Percentiles rank a stretch among this genome's conserved stretches.
These are phyloP conservation scores for Diploscapter pachys DNA, from an alignment of 1,140 invertebrate genomes.

Conservation along the genomic window DNA sequence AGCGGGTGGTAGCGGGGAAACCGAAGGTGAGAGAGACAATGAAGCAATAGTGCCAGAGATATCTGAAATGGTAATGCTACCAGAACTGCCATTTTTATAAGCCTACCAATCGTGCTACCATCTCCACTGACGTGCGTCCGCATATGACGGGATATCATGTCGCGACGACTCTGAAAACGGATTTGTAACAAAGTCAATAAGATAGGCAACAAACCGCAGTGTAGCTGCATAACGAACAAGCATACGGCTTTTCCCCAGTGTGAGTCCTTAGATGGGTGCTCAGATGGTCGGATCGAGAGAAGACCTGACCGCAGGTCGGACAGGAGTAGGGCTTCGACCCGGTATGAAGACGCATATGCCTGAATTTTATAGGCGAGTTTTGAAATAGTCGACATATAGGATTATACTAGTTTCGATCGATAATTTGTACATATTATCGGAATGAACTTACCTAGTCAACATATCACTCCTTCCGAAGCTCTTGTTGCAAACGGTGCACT, in stretches of 20 bases:
- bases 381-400: slow-evolving; percentile 48
- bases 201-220: slow-evolving; percentile 42
- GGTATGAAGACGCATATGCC: slow-evolving; percentile 68
- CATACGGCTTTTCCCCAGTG: slow-evolving; percentile 89
- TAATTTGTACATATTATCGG: slow-evolving; percentile 59
- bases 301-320: slow-evolving; percentile 95
- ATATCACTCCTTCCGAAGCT: slow-evolving; percentile 94
- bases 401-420: not conserved
- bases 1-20: no score
- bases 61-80: no score
- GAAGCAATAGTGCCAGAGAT: no score
- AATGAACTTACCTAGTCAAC: slow-evolving; percentile 87
- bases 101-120: not conserved
- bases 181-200: not conserved
- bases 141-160: slow-evolving; percentile 56
- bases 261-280: slow-evolving; percentile 87
- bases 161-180: slow-evolving; percentile 48
- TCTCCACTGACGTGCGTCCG: slow-evolving; percentile 57
- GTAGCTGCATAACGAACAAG: slow-evolving; percentile 74
- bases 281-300: slow-evolving; percentile 92
- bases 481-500: slow-evolving; percentile 86
- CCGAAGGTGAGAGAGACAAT: no score
- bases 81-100: no score
- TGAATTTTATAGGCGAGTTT: slow-evolving; percentile 48
- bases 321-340: slow-evolving; percentile 97